phyloP scores from a whole-genome alignment of 2,888 invertebrate species.

The Panopea generosa region DNA sequence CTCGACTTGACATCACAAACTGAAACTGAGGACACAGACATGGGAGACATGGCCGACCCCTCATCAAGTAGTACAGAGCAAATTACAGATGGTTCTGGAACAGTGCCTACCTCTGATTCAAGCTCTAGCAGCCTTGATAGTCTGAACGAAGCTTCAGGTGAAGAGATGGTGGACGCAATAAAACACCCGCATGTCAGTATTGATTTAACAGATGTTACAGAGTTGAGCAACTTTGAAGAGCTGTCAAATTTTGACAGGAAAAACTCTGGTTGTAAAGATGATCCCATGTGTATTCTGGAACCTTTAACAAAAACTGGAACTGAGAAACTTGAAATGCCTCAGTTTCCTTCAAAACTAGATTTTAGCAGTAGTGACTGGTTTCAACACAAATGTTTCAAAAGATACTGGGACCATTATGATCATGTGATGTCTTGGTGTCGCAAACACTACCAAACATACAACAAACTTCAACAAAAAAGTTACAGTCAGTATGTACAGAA shows the following conservation, averaged over 20 bases:
- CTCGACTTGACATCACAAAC: constrained; percentile 40
- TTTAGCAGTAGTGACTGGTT: constrained; percentile 66
- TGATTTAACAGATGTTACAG: constrained; percentile 54
- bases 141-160: background rate
- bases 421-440: constrained; percentile 76
- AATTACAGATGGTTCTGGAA: background rate
- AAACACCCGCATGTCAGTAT: constrained; percentile 6
- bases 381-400: constrained; percentile 70
- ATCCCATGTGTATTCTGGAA: too few relatives aligned
- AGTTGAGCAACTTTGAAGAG: constrained; percentile 30
- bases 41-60: constrained; percentile 14
- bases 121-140: constrained; percentile 9
- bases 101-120: constrained; percentile 10
- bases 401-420: constrained; percentile 79
- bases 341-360: too few relatives aligned
- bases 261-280: background rate
- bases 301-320: too few relatives aligned
- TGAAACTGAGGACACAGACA: constrained; percentile 39
- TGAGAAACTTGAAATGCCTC: too few relatives aligned
- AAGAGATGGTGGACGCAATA: background rate
- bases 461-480: constrained; percentile 26
- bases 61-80: constrained; percentile 15
- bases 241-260: constrained; percentile 7
- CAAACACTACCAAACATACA: constrained; percentile 70
- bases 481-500: too few relatives aligned